phyloP scores from a whole-genome alignment of 1,140 invertebrate genomes.

The Alviniconcha marisindica region DNA sequence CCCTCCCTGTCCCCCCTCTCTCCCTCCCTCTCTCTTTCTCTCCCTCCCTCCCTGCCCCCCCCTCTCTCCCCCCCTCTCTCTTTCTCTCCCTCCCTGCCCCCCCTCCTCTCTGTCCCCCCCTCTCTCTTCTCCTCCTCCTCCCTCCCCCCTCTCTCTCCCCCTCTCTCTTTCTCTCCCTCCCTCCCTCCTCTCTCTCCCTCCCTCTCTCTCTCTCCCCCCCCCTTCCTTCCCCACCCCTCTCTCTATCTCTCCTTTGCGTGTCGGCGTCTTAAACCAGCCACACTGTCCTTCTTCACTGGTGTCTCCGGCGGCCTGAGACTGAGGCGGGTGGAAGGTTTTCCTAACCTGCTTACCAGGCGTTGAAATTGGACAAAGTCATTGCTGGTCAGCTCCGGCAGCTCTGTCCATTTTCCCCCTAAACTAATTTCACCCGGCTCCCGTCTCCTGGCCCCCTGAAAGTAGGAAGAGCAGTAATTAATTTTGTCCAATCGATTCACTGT shows the following conservation, averaged over 20 bases:
- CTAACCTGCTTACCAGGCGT: slow-evolving; percentile 22
- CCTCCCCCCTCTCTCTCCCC: not conserved
- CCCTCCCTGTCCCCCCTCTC: not conserved
- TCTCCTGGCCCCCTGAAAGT: not conserved
- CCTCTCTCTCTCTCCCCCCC: no score
- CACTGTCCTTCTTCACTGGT: no score
- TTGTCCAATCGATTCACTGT: slow-evolving; percentile 30
- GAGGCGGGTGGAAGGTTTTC: not conserved
- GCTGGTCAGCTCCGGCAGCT: slow-evolving; percentile 23
- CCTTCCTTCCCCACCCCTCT: no score
- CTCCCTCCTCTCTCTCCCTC: not conserved
- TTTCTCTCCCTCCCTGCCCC: no score
- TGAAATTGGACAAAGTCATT: slow-evolving; percentile 29
- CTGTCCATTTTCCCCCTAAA: slow-evolving; percentile 8
- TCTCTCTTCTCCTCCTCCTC: not conserved
- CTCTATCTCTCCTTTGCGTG: no score
- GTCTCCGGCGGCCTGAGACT: not conserved
- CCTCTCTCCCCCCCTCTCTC: not conserved
- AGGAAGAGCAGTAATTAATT: slow-evolving; percentile 33
- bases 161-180: not conserved
- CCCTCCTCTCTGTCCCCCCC: no score
- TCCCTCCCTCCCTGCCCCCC: not conserved
- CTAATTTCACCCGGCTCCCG: not conserved
- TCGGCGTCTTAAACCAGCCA: no score
- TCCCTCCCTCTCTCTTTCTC: not conserved